Base-by-base conservation (phyloP, 2,113 vertebrate species). In the Alectura lathami region DNA sequence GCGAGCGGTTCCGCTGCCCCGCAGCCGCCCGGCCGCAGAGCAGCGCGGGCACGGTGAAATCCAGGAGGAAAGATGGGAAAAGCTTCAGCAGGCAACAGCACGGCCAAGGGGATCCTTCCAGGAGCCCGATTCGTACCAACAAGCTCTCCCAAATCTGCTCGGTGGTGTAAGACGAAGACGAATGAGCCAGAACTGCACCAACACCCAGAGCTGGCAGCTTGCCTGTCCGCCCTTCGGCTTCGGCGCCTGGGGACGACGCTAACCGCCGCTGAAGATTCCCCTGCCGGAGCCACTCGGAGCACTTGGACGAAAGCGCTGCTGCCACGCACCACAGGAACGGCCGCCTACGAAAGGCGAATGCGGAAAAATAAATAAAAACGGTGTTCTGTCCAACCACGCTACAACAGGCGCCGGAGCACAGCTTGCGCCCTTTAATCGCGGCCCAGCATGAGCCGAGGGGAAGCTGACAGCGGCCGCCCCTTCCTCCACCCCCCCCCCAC, bases 1-100 rank as follows among this genome's bases (percentile, higher is more conserved):
- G 51, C 3, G 97, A 98, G 88, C 85, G 66, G 16, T 98, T 99
- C 79, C 97, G 40, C 50, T 98, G 98, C 78, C 98, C 98, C 1
- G 81, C 95, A 1, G 68, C 72, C 6, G 36, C 96, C 51, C 30
- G 63, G 20, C 79, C 94, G 0, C 84, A 72, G 66, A 95, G 98
- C 68, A 98, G 98, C 88, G 97, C 98, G 1, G 97, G 98, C 91
- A 79, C 27, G 9, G 97, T 98, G 69, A 98, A 96, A 48, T 96
- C 97, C 90, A 96, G 95, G 21, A 86, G 92, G 56, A 89, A 18
- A 32, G 22, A 92, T 20, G n/a, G 40, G 23, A 40, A 45, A 5
- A 57, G 85, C 62, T 62, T 32, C 26, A 53, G 17, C 16, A 64
- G 40, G 27, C 66, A 32, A 17, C 32, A 4, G 43, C 2, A 27